Base-by-base conservation (phyloP, 2,888 invertebrate genomes). In the Argynnis bischoffii region DNA sequence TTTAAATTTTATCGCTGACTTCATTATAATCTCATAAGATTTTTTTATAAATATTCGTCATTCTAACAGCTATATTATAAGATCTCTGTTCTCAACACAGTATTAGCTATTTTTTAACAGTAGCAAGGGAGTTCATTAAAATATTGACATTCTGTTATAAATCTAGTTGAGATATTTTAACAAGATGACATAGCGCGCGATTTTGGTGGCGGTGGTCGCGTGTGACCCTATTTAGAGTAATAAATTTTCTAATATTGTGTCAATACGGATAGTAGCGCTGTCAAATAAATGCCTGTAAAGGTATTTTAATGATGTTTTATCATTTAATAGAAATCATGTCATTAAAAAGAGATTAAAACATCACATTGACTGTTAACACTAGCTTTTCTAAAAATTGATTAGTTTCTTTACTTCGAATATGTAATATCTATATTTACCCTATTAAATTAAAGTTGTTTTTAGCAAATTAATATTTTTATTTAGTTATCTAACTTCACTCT, bases 161-260 rank as follows among this genome's bases (percentile, higher is more conserved):
- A 89, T 88, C 79, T 80, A 75, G 69, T 54, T 53, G 69, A 85
- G 79, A 75, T 84, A 89, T 89, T 84, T 88, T 87, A 88, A 88
- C 84, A 83, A 88, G 83, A 75, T 73, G 75, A 65, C 73, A 75
- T 77, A 73, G 70, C 72, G 59, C 50, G 77, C 78, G 77, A 76
- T 78, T 79, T 80, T 76, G 61, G 63, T 47, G 55, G 61, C 48
- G 56, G 65, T 55, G 48, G 51, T 54, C 57, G 56, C 71, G 69
- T 72, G 72, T 63, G 70, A 72, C 66, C 60, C 53, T 57, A 64
- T 56, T 18, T 21, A 15, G 50, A 55, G 46, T 72, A 66, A 71
- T 71, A 64, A 66, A 64, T 71, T 56, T 66, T 61, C 46, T 55
- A 64, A 68, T 71, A 66, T 55, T 63, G 26, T 57, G 54, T 69